Conservation (phyloP, 1,140 invertebrate species). For the Drosophila asahinai region DNA sequence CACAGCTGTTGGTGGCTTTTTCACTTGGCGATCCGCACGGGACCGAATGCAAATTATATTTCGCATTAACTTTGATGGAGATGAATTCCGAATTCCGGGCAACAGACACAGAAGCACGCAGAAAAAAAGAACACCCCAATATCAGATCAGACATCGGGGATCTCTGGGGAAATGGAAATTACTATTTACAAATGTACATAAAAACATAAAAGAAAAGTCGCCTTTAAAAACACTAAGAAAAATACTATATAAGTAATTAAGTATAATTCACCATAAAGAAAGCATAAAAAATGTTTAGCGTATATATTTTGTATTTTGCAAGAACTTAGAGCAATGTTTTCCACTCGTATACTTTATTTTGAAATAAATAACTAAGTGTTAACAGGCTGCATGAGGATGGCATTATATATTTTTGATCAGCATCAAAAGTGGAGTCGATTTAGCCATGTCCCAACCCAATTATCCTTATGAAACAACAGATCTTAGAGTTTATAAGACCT, state of each 20-base stretch:
- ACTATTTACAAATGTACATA: background rate
- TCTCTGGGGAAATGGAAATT: background rate
- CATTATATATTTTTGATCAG: too few relatives aligned
- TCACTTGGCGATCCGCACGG: conserved; percentile 36
- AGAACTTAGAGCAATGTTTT: too few relatives aligned
- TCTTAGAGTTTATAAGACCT: too few relatives aligned
- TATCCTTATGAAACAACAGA: too few relatives aligned
- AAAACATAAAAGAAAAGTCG: background rate
- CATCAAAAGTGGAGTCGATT: too few relatives aligned
- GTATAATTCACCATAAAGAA: too few relatives aligned
- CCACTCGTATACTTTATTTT: too few relatives aligned
- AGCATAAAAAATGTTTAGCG: too few relatives aligned
- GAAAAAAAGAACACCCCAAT: conserved; percentile 26
- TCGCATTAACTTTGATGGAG: conserved; percentile 70
- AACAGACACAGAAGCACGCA: conserved; percentile 11
- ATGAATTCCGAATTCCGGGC: conserved; percentile 59
- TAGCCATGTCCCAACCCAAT: too few relatives aligned
- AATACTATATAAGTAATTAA: background rate
- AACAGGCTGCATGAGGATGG: too few relatives aligned
- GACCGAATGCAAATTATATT: conserved; percentile 70
- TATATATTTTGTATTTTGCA: too few relatives aligned
- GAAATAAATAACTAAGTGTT: too few relatives aligned
- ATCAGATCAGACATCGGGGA: conserved; percentile 19
- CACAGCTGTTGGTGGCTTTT: conserved; percentile 61
- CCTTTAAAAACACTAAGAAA: background rate